Conservation (phyloP, 2,888 invertebrate genomes). For the Drosophila anceps region DNA sequence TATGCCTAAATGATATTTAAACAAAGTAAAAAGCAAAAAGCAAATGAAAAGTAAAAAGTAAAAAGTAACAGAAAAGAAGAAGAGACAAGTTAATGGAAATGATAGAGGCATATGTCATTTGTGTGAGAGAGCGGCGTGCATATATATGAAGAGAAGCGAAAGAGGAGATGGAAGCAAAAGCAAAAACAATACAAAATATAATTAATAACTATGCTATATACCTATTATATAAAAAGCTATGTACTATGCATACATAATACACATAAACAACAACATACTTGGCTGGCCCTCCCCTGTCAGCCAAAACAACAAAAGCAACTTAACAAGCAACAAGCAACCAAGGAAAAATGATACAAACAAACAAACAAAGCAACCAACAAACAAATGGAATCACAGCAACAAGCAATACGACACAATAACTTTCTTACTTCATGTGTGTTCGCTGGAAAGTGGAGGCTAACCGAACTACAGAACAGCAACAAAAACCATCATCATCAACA, state of each 20-base stretch:
- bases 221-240: slow-evolving; percentile 54
- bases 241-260: slow-evolving; percentile 56
- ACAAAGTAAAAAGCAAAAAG: slow-evolving; percentile 18
- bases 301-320: slow-evolving; percentile 31
- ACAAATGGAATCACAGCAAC: slow-evolving; percentile 13
- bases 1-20: slow-evolving; percentile 62
- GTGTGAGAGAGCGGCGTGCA: slow-evolving; percentile 34
- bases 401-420: slow-evolving; percentile 14
- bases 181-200: slow-evolving; percentile 37
- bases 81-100: slow-evolving; percentile 16
- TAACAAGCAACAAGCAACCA: slow-evolving; percentile 29
- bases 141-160: slow-evolving; percentile 20
- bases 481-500: slow-evolving; percentile 22
- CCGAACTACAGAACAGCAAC: slow-evolving; percentile 26
- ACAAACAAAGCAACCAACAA: slow-evolving; percentile 20
- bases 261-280: slow-evolving; percentile 23
- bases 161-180: slow-evolving; percentile 19
- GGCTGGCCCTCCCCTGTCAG: slow-evolving; percentile 36
- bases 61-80: slow-evolving; percentile 7
- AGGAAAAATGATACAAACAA: background rate
- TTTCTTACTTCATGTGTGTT: slow-evolving; percentile 30
- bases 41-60: background rate
- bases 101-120: slow-evolving; percentile 36
- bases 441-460: slow-evolving; percentile 10
- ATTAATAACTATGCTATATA: slow-evolving; percentile 55